Base-by-base conservation (phyloP, 2,113 vertebrate genomes). In the Suricata suricatta region DNA sequence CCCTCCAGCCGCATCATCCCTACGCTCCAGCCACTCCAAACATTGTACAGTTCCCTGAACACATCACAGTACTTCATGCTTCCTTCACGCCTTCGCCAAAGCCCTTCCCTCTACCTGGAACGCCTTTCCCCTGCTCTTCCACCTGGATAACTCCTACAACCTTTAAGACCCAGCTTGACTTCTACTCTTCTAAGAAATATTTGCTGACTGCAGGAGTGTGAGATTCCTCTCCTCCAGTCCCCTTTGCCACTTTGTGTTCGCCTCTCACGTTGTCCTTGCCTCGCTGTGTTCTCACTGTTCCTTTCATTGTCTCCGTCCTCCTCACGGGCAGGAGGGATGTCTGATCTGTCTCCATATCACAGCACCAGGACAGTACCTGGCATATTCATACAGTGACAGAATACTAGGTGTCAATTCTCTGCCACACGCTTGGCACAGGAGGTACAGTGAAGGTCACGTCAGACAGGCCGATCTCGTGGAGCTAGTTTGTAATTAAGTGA, bases 141-240 rank as follows among this genome's bases (percentile, higher is more conserved):
- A 60, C 86, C 52, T 60, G 15, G 35, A 90, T 94, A 90, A 83
- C 41, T n/a, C 47, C 35, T 38, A 6, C 16, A 71, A 15, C 13
- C 23, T 85, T 88, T 81, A 93, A 50, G 41, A 66, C 2, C 13
- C 35, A 52, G 63, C 29, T 90, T 72, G 35, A 19, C 35, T n/a
- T 72, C 68, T 83, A 60, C 80, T 54, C 41, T 44, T 83, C 80
- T 44, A 89, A 92, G 72, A 94, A 87, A 63, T 31, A 47, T 47
- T 86, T 64, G 68, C 79, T 35, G 72, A 44, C 60, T 54, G 5
- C 35, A 19, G 19, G 52, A 66, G 38, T n/a, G 38, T 83, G 84
- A 17, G 10, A 79, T n/a, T 25, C 27, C 41, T 33, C 52, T 63
- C 68, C 93, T 80, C 29, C 15, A 12, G 31, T 27, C 16, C 87